These are phyloP conservation scores for Xestia c-nigrum DNA, from an alignment of 2,888 invertebrate genomes.

Conservation along the genomic window DNA sequence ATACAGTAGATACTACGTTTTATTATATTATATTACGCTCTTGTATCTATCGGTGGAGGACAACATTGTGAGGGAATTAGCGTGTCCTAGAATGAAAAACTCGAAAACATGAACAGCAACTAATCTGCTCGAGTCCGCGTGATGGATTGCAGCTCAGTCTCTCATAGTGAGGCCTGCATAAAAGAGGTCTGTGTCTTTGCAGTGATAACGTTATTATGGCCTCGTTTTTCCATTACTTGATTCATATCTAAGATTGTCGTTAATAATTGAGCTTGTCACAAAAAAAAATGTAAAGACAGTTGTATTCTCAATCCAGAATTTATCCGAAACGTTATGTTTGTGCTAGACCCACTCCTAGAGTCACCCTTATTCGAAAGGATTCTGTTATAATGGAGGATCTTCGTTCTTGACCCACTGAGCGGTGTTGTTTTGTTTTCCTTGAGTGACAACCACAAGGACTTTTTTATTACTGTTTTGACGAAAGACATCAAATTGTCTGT, in stretches of 20 bases:
- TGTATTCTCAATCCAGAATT: neutral
- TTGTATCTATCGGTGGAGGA: too few species aligned
- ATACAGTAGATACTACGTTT: too few species aligned
- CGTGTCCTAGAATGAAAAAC: neutral
- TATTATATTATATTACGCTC: too few species aligned
- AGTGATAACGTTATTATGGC: too few species aligned
- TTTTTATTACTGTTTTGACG: constrained; percentile 35
- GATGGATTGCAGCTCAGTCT: neutral
- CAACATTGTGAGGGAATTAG: too few species aligned
- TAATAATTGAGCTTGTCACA: too few species aligned
- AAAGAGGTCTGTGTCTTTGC: too few species aligned
- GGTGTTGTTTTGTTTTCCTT: constrained; percentile 42
- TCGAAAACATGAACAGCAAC: neutral
- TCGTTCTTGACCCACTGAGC: constrained; percentile 38
- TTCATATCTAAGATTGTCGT: neutral
- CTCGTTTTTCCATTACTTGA: neutral
- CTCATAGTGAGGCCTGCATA: too few species aligned
- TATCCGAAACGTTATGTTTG: neutral
- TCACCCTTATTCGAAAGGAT: constrained; percentile 36
- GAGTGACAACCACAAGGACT: neutral
- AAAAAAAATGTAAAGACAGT: neutral
- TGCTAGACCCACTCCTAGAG: constrained; percentile 12
- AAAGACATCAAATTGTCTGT: constrained; percentile 9
- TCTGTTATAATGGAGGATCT: constrained; percentile 40
- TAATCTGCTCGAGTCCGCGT: neutral